These are phyloP conservation scores for Maccullochella peelii DNA, from an alignment of 2,113 vertebrate species.

Conservation along the genomic window DNA sequence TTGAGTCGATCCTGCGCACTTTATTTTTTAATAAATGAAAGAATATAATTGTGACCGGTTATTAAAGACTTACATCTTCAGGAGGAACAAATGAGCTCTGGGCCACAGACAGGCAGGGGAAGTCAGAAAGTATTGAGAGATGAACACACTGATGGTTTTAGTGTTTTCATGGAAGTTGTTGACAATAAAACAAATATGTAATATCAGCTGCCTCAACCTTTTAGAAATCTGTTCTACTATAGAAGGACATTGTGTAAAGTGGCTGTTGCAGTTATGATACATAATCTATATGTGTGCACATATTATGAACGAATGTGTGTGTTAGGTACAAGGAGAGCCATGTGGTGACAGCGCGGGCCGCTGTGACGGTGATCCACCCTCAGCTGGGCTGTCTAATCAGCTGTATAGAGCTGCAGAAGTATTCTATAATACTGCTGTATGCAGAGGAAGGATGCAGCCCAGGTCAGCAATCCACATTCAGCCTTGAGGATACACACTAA, in stretches of 20 bases:
- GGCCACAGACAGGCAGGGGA: neutral
- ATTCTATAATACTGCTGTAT: conserved; percentile 79
- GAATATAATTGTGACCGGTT: too few relatives aligned
- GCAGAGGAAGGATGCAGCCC: conserved; percentile 76
- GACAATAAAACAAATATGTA: neutral
- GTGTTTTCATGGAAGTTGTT: neutral
- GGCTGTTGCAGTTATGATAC: neutral
- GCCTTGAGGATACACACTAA: neutral
- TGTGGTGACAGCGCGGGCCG: conserved; percentile 74
- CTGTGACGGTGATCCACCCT: conserved; percentile 79
- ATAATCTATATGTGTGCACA: neutral
- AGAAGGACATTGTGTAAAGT: neutral
- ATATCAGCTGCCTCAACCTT: neutral
- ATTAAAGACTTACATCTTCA: too few relatives aligned
- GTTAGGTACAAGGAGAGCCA: conserved; percentile 78
- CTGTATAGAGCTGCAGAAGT: conserved; percentile 80
- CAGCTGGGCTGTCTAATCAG: conserved; percentile 79
- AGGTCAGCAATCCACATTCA: conserved; percentile 60
- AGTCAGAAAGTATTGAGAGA: too few relatives aligned
- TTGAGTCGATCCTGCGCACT: too few relatives aligned
- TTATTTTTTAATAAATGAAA: too few relatives aligned
- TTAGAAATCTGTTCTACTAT: neutral
- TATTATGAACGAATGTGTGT: conserved; percentile 27
- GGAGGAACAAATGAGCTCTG: neutral
- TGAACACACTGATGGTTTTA: neutral